These are phyloP conservation scores for Odontesthes bonariensis DNA, from an alignment of 2,113 vertebrate species.

Conservation along the genomic window DNA sequence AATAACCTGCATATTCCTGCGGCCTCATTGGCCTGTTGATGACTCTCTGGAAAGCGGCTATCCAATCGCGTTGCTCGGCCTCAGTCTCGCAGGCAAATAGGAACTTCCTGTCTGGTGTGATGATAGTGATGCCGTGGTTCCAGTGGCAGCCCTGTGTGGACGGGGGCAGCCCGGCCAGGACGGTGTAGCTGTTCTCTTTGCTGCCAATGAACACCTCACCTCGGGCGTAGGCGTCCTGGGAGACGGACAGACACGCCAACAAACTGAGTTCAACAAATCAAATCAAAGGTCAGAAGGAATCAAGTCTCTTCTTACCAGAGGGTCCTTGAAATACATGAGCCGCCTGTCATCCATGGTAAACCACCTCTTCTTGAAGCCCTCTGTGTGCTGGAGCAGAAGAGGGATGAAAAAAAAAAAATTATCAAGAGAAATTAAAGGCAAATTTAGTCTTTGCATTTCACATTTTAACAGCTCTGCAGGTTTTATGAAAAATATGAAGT, in stretches of 20 bases:
- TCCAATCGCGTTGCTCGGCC: constrained; percentile 91
- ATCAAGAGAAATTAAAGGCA: neutral
- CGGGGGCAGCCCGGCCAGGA: constrained; percentile 88
- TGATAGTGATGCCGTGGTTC: constrained; percentile 95
- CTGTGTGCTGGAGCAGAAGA: constrained; percentile 87
- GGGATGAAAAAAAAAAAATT: neutral
- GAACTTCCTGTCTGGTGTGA: constrained; percentile 95
- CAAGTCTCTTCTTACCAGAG: constrained; percentile 86
- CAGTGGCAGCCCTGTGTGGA: constrained; percentile 93
- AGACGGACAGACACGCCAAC: neutral
- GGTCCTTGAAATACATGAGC: constrained; percentile 98
- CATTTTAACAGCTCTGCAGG: too few species aligned
- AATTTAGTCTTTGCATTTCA: neutral
- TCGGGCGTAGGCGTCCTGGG: constrained; percentile 93
- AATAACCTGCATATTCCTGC: constrained; percentile 94
- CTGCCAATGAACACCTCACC: constrained; percentile 98
- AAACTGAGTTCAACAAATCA: neutral
- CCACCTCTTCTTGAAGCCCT: constrained; percentile 97
- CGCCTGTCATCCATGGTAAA: constrained; percentile 96
- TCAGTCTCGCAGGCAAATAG: constrained; percentile 95
- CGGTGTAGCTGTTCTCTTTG: constrained; percentile 94
- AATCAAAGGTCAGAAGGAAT: neutral
- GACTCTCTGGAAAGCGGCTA: constrained; percentile 91
- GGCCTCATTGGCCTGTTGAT: constrained; percentile 96
- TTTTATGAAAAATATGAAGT: too few species aligned